Evolutionary conservation across 2,888 invertebrate genomes (phyloP).

Genomic region (Drosophila koepferae): DNA sequence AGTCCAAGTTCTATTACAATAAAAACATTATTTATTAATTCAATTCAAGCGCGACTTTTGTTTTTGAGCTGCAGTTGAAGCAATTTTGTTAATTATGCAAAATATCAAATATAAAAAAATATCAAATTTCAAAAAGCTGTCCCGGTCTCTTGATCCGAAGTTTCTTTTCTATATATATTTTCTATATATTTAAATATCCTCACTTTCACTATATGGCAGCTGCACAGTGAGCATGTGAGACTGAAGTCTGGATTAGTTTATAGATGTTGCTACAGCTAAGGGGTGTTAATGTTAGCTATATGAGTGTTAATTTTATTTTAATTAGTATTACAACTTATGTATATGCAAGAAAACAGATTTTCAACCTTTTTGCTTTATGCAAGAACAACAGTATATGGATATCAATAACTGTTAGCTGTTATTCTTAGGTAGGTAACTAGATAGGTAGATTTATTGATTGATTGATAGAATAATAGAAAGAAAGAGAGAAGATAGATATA

Average conservation of each 20-base stretch:
- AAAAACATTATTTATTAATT: slow-evolving; percentile 84
- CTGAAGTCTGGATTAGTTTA: background rate
- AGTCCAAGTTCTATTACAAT: slow-evolving; percentile 83
- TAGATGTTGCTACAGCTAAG: too few species aligned
- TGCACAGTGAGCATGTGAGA: background rate
- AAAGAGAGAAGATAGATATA: background rate
- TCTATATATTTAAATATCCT: too few species aligned
- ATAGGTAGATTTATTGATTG: background rate
- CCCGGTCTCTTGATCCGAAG: background rate
- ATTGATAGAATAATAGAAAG: background rate
- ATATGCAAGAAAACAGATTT: too few species aligned
- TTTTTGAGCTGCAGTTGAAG: background rate
- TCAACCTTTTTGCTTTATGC: too few species aligned
- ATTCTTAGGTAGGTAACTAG: background rate
- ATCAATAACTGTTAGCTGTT: too few species aligned
- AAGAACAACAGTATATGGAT: too few species aligned
- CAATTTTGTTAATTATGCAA: background rate
- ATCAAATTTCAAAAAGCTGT: background rate
- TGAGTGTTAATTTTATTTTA: too few species aligned
- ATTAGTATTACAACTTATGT: too few species aligned
- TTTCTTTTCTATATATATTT: too few species aligned
- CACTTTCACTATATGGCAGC: too few species aligned
- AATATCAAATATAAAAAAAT: background rate
- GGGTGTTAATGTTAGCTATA: too few species aligned
- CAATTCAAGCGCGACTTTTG: slow-evolving; percentile 1